These are phyloP conservation scores for Lates japonicus DNA, from an alignment of 2,797 vertebrate species.

Conservation along the genomic window DNA sequence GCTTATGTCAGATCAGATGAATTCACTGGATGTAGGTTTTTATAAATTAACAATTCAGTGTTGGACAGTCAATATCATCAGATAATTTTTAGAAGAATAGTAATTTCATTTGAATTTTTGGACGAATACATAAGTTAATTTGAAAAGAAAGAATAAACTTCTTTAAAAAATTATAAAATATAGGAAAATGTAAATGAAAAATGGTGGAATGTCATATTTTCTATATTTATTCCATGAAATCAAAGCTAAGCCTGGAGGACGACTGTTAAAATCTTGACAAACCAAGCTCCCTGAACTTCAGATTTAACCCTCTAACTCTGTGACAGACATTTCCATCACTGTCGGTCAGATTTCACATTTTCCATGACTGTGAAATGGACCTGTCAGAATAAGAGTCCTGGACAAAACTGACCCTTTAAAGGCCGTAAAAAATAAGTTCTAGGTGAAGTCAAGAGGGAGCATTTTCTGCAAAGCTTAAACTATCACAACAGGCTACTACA, in stretches of 20 bases:
- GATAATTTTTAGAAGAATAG: not conserved
- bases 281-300: not conserved
- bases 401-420: not conserved
- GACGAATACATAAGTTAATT: not conserved
- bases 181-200: not conserved
- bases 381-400: not conserved
- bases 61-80: not conserved
- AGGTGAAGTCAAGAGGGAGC: not conserved
- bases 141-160: not conserved
- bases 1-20: not conserved
- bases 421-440: not conserved
- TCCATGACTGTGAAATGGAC: not conserved
- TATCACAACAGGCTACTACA: not conserved
- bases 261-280: not conserved
- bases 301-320: not conserved
- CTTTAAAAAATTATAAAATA: not conserved
- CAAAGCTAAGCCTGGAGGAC: not conserved
- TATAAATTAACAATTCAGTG: not conserved
- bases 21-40: not conserved
- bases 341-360: not conserved
- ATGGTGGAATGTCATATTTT: slow-evolving; percentile 41
- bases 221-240: slow-evolving; percentile 3
- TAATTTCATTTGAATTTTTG: slow-evolving; percentile 17
- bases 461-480: slow-evolving; percentile 6
- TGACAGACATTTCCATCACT: not conserved